A percentile compares a stretch with the other conserved stretches of the same genome.
Conservation (phyloP, 2,797 vertebrate species). For the Dipus sagitta region DNA sequence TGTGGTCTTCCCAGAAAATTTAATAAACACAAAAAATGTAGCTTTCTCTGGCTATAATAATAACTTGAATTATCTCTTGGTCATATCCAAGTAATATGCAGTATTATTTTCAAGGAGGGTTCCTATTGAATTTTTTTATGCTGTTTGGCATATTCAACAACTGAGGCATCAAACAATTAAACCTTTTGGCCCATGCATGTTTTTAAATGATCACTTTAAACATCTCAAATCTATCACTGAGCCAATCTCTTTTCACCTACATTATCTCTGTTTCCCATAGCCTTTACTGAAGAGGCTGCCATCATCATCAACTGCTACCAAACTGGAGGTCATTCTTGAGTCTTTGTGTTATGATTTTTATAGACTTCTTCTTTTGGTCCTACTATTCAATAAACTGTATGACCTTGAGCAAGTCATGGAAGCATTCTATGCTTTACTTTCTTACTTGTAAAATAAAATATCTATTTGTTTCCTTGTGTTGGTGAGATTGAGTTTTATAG, state of each 20-base stretch:
- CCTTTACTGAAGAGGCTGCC: background rate
- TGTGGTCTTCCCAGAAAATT: constrained; percentile 62
- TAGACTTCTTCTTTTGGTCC: background rate
- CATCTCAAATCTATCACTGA: background rate
- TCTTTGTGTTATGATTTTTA: background rate
- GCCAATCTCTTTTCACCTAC: background rate
- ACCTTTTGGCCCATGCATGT: background rate
- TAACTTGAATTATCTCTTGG: constrained; percentile 43
- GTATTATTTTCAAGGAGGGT: background rate
- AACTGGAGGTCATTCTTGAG: background rate
- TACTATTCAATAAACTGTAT: background rate
- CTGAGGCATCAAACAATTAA: background rate
- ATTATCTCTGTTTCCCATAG: background rate
- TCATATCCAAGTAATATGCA: constrained; percentile 39
- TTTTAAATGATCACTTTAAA: background rate
- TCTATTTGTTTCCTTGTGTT: background rate
- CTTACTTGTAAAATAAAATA: background rate
- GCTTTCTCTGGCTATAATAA: constrained; percentile 40
- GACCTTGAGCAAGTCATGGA: background rate
- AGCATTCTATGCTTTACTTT: background rate
- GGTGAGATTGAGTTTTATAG: too few species aligned
- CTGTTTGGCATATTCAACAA: constrained; percentile 16
- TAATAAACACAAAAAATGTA: constrained; percentile 51
- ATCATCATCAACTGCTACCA: background rate
- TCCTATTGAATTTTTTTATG: background rate